Conservation (phyloP, 1,140 invertebrate genomes). For the Drosophila parvula region DNA sequence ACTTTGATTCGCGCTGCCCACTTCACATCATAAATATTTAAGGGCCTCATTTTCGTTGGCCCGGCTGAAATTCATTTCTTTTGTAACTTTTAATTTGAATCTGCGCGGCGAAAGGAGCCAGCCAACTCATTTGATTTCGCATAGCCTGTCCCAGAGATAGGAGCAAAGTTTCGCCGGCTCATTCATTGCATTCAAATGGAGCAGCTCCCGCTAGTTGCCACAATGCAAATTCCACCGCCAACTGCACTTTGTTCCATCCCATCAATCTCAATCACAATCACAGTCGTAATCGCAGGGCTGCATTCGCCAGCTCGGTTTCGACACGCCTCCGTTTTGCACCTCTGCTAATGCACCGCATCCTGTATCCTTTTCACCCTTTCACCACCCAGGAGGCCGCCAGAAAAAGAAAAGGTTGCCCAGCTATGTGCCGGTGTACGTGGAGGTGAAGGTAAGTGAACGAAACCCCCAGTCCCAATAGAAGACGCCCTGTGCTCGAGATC, state of each 20-base stretch:
- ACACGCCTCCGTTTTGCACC: slow-evolving; percentile 43
- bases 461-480: neutral
- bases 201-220: slow-evolving; percentile 21
- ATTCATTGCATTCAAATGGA: slow-evolving; percentile 78
- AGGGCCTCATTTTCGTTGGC: slow-evolving; percentile 65
- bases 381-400: slow-evolving; percentile 15
- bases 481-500: neutral
- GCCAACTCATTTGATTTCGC: slow-evolving; percentile 70
- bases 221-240: slow-evolving; percentile 62
- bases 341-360: slow-evolving; percentile 48
- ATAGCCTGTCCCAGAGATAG: slow-evolving; percentile 61
- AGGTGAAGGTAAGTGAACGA: slow-evolving; percentile 72
- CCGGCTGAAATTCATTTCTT: slow-evolving; percentile 73
- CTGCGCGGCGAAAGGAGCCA: slow-evolving; percentile 10
- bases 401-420: slow-evolving; percentile 49
- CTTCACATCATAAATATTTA: slow-evolving; percentile 81
- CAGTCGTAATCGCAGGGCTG: slow-evolving; percentile 38
- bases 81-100: slow-evolving; percentile 81
- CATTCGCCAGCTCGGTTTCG: slow-evolving; percentile 43
- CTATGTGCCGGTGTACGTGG: slow-evolving; percentile 73
- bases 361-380: neutral
- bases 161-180: slow-evolving; percentile 60
- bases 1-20: slow-evolving; percentile 60
- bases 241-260: slow-evolving; percentile 44
- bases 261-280: slow-evolving; percentile 64